Evolutionary conservation across 2,888 invertebrate genomes (phyloP), one percentile per base, ranked within the genome.

Genomic region (Acanthosoma haemorrhoidale): DNA sequence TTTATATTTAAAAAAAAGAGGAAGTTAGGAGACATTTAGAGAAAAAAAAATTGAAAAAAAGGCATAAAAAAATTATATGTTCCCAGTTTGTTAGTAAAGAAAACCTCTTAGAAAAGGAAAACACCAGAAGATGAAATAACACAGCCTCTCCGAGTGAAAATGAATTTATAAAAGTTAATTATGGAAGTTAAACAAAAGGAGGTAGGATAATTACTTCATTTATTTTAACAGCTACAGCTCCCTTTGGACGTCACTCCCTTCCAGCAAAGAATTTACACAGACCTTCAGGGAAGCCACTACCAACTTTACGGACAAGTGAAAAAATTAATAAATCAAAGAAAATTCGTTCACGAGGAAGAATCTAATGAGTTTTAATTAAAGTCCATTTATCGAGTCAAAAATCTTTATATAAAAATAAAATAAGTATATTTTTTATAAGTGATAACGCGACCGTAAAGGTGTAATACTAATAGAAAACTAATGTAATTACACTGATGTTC

Each of bases 121-220:
- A 51, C 51, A 51, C 25, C 51, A 51, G 51, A 51, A 51, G 51
- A 51, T 51, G 51, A 51, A 51, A 51, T 51, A 51, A 51, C 51
- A 51, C 25, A 51, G 51, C 16, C 51, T 36, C 61, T 3, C n/a
- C 13, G 34, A 61, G 36, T 11, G 34, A 36, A 32, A 61, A 36
- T 61, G 21, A 61, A 61, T 61, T 61, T 21, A 61, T 36, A 34
- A 61, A 61, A 61, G 61, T 36, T 61, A 61, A 61, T 61, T 61
- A 36, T 61, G 32, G 21, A 61, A 61, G 61, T 36, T 36, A 61
- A 61, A 61, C 61, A 61, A 61, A 61, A 61, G 34, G 31, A 61
- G 34, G 34, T 34, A 36, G 36, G 21, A 61, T 61, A 61, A 61
- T 61, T 61, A 61, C 36, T 61, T 36, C 21, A 36, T 61, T 36